Conservation (phyloP, 2,888 invertebrate species). For the Tenthredo distinguenda region DNA sequence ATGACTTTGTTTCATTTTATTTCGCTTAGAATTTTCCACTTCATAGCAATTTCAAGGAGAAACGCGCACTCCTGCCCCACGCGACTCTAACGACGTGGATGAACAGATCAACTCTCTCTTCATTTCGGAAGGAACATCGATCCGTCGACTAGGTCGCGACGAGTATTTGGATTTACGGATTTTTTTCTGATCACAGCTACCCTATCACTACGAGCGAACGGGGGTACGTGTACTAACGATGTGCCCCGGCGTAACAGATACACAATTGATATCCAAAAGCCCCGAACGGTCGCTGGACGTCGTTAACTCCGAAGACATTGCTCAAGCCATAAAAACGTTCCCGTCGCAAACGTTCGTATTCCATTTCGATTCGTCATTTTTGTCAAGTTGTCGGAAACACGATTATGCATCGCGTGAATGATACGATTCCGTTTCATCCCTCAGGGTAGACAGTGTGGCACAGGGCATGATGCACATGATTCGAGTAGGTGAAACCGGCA, state of each 20-base stretch:
- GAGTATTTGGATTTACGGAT: neutral
- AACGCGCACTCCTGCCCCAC: no score
- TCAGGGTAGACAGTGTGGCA: slow-evolving; percentile 67
- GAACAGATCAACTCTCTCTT: neutral
- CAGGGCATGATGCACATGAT: slow-evolving; percentile 68
- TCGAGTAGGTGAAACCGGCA: slow-evolving; percentile 69
- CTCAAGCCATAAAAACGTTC: slow-evolving; percentile 57
- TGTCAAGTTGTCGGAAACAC: neutral
- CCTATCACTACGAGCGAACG: slow-evolving; percentile 71
- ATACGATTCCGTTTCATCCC: neutral
- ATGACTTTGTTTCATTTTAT: no score
- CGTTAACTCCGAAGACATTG: slow-evolving; percentile 63
- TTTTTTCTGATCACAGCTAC: slow-evolving; percentile 57
- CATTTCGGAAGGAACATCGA: neutral
- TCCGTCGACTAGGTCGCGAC: neutral
- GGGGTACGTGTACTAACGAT: slow-evolving; percentile 75
- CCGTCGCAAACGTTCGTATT: slow-evolving; percentile 68
- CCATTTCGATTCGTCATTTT: neutral
- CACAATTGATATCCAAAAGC: slow-evolving; percentile 65
- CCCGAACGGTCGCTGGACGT: slow-evolving; percentile 61
- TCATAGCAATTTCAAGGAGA: no score
- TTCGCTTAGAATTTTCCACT: no score
- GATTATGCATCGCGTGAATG: neutral
- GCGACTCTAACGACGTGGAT: neutral
- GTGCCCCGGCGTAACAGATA: slow-evolving; percentile 75